Base-by-base conservation (phyloP, 2,888 invertebrate genomes). In the Drosophila pseudotalamancana region DNA sequence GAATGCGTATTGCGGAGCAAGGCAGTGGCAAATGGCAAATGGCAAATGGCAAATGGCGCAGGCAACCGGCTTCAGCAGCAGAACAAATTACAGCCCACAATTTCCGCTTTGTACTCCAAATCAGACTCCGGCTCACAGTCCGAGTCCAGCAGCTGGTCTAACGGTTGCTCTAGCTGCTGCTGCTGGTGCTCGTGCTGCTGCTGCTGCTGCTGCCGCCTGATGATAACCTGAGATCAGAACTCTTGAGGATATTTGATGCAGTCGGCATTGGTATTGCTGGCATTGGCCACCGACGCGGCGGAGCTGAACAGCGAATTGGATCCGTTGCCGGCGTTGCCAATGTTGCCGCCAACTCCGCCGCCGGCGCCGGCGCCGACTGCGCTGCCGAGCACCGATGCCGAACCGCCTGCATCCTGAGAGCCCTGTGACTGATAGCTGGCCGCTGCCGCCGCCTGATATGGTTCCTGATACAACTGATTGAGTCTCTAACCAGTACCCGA, bases 391-490 rank as follows among this genome's bases (percentile, higher is more conserved):
- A 49, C 61, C 75, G 73, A 76, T 57, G 66, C 80, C 92, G 72
- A 75, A 63, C 77, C 64, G 66, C 92, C 54, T 48, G 78, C 67
- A 83, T 91, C 92, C 93, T 92, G 93, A 92, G 93, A 93, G 93
- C 93, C 94, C 81, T 89, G 89, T 69, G 90, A 84, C 93, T 94
- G 94, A 93, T 94, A 94, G 93, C 89, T 88, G 62, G 89, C 89
- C 80, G 89, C 89, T 76, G 89, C 90, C 83, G 89, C 89, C 85
- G 89, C 87, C 93, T 94, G 94, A 93, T 94, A 94, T 93, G 91
- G 91, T 92, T 92, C 91, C 90, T 92, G 91, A 91, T 92, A 92
- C 91, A 92, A 91, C 91, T 92, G 91, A 91, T 92, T 92, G 91
- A 92, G 91, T 89, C 91, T 92, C 91, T 92, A 92, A 91, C 92